These are phyloP conservation scores for Apodemia mormo DNA, from an alignment of 2,888 invertebrate species.

Conservation along the genomic window DNA sequence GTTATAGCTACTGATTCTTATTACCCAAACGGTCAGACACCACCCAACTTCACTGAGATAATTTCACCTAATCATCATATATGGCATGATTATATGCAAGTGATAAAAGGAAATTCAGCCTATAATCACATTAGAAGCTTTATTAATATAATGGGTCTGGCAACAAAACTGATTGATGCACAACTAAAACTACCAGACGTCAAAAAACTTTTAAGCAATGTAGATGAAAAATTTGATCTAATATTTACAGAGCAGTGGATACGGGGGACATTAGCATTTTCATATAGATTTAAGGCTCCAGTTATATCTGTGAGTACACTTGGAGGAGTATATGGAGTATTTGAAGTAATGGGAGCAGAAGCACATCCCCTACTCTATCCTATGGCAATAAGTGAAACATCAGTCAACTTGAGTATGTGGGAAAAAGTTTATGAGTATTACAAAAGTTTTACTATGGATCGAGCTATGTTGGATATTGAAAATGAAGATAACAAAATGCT, in stretches of 20 bases:
- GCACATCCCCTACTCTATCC: conserved; percentile 41
- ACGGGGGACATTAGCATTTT: conserved; percentile 37
- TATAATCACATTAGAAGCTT: not conserved
- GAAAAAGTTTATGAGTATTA: conserved; percentile 30
- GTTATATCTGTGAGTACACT: conserved; percentile 48
- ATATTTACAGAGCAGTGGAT: conserved; percentile 30
- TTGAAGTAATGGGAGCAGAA: conserved; percentile 39
- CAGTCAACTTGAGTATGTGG: conserved; percentile 28
- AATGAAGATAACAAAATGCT: conserved; percentile 37
- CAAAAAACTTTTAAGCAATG: not conserved
- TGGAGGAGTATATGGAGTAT: conserved; percentile 33
- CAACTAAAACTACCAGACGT: not conserved
- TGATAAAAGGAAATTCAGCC: not conserved
- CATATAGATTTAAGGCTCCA: conserved; percentile 46
- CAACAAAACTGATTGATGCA: not conserved
- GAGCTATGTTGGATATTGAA: not conserved
- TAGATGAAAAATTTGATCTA: too few species aligned
- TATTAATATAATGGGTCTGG: not conserved
- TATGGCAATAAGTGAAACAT: conserved; percentile 42
- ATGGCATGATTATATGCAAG: not conserved
- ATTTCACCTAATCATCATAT: not conserved
- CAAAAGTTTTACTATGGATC: conserved; percentile 27
- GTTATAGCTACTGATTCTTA: not conserved
- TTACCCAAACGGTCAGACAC: not conserved
- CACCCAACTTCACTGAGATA: not conserved